Evolutionary conservation across 2,113 vertebrate genomes (phyloP).

Genomic region (Isichthys henryi): DNA sequence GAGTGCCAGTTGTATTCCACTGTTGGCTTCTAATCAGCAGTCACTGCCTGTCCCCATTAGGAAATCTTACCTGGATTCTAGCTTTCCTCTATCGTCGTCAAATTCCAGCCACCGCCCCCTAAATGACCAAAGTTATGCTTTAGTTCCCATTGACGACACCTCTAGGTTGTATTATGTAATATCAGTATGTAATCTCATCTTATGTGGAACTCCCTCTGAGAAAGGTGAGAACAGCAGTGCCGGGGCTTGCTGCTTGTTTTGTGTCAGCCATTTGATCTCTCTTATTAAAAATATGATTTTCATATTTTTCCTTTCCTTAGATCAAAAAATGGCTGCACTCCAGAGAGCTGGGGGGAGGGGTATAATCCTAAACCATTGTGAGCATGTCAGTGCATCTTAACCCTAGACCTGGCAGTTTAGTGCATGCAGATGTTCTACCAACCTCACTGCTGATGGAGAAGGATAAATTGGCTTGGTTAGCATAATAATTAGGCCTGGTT

Average conservation of each 20-base stretch:
- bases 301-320: background rate
- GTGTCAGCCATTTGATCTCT: background rate
- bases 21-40: background rate
- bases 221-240: background rate
- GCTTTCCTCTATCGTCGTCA: background rate
- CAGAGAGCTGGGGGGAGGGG: background rate
- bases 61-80: background rate
- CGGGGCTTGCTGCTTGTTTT: background rate
- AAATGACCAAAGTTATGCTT: background rate
- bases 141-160: background rate
- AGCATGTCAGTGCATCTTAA: background rate
- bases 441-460: background rate
- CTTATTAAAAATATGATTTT: background rate
- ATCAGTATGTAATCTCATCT: background rate
- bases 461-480: background rate
- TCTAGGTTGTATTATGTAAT: background rate
- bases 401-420: background rate
- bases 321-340: background rate
- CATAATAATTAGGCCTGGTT: background rate
- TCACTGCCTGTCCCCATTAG: background rate
- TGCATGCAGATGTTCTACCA: background rate
- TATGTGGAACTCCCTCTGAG: background rate
- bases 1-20: background rate
- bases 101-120: background rate
- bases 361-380: background rate